Base-by-base conservation (phyloP, 2,888 invertebrate genomes). In the Dione juno region DNA sequence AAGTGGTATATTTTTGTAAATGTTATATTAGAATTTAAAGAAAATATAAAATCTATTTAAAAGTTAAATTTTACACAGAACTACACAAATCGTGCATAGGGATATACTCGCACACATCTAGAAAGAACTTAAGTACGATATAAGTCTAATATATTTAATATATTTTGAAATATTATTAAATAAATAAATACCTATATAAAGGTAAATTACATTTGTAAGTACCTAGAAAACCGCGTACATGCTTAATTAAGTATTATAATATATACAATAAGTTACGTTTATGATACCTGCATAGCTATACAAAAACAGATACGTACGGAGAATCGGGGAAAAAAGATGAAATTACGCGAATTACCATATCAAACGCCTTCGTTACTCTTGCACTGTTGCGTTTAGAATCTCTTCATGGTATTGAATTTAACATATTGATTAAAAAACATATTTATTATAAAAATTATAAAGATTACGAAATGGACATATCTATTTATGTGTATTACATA, bases 341-440 rank as follows among this genome's bases (percentile, higher is more conserved):
- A 88, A 88, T 89, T 89, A 90, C 84, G 72, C 71, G 82, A 86
- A 91, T 90, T 90, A 88, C 86, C 91, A 91, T 91, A 90, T 90
- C 91, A 91, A 91, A 90, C 88, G 86, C 80, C 81, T 79, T 71
- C 73, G 67, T 69, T 69, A 72, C 67, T 68, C 57, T 66, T 66
- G 61, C 67, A 59, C 70, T 66, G 70, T 63, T 45, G 63, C 37
- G 66, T 40, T n/a, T n/a, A 3, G 54, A 52, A 28, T 61, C 19
- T 63, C 37, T 69, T 43, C 28, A 69, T 43, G 19, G 19, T 52
- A n/a, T 59, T 37, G 40, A 52, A 50, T 19, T 59, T 45, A 13
- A 40, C 40, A 64, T 37, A 64, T 64, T 64, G 64, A 64, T 64
- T 64, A 52, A 3, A 40, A 19, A 13, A 9, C n/a, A 5, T n/a